Evolutionary conservation across 2,888 invertebrate genomes (phyloP).

Genomic region (Theretra japonica): DNA sequence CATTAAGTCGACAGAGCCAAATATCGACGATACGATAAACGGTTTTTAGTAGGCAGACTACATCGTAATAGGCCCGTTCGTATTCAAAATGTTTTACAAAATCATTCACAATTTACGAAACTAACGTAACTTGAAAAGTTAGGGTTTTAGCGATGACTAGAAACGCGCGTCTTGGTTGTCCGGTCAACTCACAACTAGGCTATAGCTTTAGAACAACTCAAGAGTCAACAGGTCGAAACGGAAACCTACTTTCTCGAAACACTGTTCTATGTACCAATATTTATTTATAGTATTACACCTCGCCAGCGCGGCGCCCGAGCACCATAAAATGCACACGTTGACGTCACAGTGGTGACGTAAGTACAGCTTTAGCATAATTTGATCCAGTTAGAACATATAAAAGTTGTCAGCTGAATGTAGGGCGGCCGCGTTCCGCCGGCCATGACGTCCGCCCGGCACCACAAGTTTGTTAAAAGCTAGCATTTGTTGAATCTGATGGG

Average conservation of each 20-base stretch:
- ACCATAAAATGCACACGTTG: background rate
- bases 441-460: background rate
- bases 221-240: too few species aligned
- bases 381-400: slow-evolving; percentile 3
- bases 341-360: slow-evolving; percentile 2
- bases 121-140: too few species aligned
- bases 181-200: too few species aligned
- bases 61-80: too few species aligned
- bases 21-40: too few species aligned
- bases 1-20: too few species aligned
- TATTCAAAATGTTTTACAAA: too few species aligned
- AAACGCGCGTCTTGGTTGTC: too few species aligned
- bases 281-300: background rate
- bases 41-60: too few species aligned
- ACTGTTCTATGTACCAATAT: background rate
- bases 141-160: too few species aligned
- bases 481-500: background rate
- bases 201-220: too few species aligned
- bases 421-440: background rate
- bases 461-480: background rate
- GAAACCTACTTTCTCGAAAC: background rate
- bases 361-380: slow-evolving; percentile 6
- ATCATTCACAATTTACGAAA: too few species aligned
- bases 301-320: background rate
- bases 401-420: slow-evolving; percentile 3